Conservation (phyloP, 1,140 invertebrate species). For the Diuraphis noxia region DNA sequence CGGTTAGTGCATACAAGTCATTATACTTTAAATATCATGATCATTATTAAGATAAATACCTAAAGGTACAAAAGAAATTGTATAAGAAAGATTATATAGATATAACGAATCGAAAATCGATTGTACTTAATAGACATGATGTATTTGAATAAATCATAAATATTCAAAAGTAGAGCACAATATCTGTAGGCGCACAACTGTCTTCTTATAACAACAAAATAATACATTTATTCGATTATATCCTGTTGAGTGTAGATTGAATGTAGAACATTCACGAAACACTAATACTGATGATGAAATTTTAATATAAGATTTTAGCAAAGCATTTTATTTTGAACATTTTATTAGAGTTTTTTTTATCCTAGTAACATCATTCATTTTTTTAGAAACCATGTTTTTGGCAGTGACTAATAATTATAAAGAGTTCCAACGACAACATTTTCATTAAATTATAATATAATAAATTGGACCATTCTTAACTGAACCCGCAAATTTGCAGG, state of each 20-base stretch:
- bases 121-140: background rate
- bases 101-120: background rate
- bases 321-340: background rate
- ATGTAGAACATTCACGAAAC: background rate
- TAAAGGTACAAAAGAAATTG: background rate
- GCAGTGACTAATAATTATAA: background rate
- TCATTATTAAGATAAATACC: background rate
- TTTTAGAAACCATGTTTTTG: background rate
- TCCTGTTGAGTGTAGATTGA: background rate
- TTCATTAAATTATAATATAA: background rate
- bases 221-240: background rate
- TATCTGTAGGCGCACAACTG: background rate
- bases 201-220: background rate
- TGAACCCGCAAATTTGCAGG: background rate
- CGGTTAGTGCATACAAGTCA: constrained; percentile 6
- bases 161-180: constrained; percentile 1
- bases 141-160: constrained; percentile 13
- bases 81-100: background rate
- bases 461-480: background rate
- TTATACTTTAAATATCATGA: constrained; percentile 27
- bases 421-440: background rate
- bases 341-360: background rate
- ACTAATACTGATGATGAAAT: background rate
- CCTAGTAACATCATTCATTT: background rate
- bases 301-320: background rate